These are phyloP conservation scores for Lamellibrachia luymesi DNA, from an alignment of 1,140 invertebrate genomes.

Conservation along the genomic window DNA sequence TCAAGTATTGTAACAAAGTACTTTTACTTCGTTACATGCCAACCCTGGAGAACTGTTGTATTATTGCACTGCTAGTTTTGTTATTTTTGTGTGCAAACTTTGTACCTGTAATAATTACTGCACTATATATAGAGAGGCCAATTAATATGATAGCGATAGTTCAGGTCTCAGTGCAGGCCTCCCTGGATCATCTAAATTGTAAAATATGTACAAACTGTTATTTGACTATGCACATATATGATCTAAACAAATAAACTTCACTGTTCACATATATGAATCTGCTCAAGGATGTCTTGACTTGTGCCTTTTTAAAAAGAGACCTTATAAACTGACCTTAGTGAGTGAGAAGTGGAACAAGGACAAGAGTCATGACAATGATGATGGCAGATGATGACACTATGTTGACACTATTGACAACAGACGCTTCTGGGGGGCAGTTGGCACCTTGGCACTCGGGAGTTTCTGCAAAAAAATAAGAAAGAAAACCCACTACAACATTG, in stretches of 20 bases:
- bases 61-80: too few species aligned
- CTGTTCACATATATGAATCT: not conserved
- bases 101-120: too few species aligned
- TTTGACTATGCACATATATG: not conserved
- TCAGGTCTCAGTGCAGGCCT: too few species aligned
- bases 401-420: not conserved
- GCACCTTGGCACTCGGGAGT: slow-evolving; percentile 29
- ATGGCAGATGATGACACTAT: not conserved
- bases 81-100: too few species aligned
- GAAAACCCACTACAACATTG: too few species aligned
- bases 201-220: not conserved
- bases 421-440: slow-evolving; percentile 27
- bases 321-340: not conserved
- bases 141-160: too few species aligned
- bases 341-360: not conserved
- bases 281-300: not conserved
- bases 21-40: too few species aligned
- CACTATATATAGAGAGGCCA: too few species aligned
- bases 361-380: not conserved
- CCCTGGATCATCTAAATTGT: too few species aligned
- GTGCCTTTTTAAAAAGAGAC: not conserved
- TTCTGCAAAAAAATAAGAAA: slow-evolving; percentile 22
- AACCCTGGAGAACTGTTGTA: too few species aligned
- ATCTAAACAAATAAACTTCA: not conserved
- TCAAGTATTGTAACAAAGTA: too few species aligned